phyloP scores from a whole-genome alignment of 1,140 invertebrate genomes.

The Trichonephila clavipes region DNA sequence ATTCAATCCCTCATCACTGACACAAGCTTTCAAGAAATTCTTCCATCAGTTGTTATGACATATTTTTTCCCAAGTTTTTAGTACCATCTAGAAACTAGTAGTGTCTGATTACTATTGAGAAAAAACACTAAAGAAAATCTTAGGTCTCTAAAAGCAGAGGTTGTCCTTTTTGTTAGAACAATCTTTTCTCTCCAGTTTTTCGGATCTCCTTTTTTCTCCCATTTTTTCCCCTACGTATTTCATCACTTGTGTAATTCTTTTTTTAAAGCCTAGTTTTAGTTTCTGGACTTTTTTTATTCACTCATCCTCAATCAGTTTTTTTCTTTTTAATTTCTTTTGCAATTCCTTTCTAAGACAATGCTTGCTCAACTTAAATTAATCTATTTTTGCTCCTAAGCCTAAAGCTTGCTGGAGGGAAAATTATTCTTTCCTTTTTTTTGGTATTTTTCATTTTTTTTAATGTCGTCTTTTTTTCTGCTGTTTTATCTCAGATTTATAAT shows the following conservation, averaged over 20 bases:
- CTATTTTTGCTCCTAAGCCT: slow-evolving; percentile 35
- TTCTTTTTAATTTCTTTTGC: slow-evolving; percentile 32
- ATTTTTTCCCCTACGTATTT: not conserved
- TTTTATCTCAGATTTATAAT: not conserved
- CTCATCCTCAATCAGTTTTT: not conserved
- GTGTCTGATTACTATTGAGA: not conserved
- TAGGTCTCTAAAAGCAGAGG: not conserved
- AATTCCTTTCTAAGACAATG: slow-evolving; percentile 20
- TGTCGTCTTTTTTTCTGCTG: not conserved
- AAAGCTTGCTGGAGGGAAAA: not conserved
- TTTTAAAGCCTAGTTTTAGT: not conserved
- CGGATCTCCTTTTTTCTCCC: not conserved
- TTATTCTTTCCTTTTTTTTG: not conserved
- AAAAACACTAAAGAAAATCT: not conserved
- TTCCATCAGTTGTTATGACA: not conserved
- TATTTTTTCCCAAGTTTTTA: not conserved
- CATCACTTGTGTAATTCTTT: not conserved
- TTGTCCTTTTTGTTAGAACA: not conserved
- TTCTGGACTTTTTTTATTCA: not conserved
- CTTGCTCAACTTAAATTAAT: slow-evolving; percentile 36
- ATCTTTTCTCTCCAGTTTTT: not conserved
- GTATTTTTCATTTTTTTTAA: not conserved
- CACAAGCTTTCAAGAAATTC: too few relatives aligned
- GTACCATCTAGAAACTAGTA: not conserved
- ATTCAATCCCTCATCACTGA: too few relatives aligned